phyloP scores from a whole-genome alignment of 2,113 vertebrate species.

The Suricata suricatta region DNA sequence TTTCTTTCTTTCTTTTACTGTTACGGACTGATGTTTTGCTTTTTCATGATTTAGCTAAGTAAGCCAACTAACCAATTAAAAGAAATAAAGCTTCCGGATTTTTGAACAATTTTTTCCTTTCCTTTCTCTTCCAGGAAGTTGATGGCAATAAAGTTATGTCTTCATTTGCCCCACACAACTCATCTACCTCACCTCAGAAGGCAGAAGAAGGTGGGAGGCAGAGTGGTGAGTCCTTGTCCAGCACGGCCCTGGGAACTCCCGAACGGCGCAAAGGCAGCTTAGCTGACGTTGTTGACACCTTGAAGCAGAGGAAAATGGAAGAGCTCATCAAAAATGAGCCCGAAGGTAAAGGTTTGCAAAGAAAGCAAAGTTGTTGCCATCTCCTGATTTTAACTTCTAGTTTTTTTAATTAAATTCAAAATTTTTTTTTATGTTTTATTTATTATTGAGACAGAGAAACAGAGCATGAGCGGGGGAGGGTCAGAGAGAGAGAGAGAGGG shows the following conservation, averaged over 20 bases:
- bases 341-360: slow-evolving; percentile 91
- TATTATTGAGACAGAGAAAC: no score
- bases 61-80: slow-evolving; percentile 61
- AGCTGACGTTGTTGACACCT: slow-evolving; percentile 97
- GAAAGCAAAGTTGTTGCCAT: background rate
- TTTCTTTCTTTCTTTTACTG: slow-evolving; percentile 64
- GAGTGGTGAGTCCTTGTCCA: slow-evolving; percentile 91
- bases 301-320: slow-evolving; percentile 99
- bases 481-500: no score
- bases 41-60: slow-evolving; percentile 65
- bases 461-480: no score
- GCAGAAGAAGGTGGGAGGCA: slow-evolving; percentile 93
- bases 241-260: slow-evolving; percentile 92
- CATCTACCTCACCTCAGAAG: slow-evolving; percentile 99
- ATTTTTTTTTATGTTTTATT: no score
- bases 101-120: background rate
- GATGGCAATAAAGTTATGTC: slow-evolving; percentile 96
- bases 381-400: slow-evolving; percentile 51
- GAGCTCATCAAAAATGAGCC: slow-evolving; percentile 99
- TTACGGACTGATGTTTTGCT: background rate
- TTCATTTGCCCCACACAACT: slow-evolving; percentile 96
- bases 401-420: background rate
- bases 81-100: slow-evolving; percentile 54
- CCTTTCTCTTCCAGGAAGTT: slow-evolving; percentile 88
- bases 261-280: slow-evolving; percentile 98